Base-by-base conservation (phyloP, 2,113 vertebrate genomes). In the Dascyllus trimaculatus region DNA sequence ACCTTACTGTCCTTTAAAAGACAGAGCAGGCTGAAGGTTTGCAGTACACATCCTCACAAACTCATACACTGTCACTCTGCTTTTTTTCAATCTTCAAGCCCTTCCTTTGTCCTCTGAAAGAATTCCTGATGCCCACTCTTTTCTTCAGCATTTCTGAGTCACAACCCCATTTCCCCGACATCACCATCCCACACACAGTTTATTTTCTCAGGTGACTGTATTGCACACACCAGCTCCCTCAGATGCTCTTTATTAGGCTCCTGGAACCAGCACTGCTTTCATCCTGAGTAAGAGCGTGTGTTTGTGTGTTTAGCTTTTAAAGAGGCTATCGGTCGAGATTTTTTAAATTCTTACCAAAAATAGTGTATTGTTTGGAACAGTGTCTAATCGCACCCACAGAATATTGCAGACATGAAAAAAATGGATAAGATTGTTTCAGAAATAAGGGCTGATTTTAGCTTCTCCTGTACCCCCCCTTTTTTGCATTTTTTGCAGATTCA, bases 161-260 rank as follows among this genome's bases (percentile, higher is more conserved):
- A 82, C 89, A 93, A 35, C 59, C 21, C 52, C 15, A 22, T 72
- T 83, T 51, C 71, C 15, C 35, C 19, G 15, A 66, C 72, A 60
- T 29, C 57, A 75, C 26, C 25, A 64, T 92, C 93, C 88, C 77
- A 84, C 77, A 81, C 4, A 43, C 54, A 66, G 95, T 97, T 97
- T 98, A 97, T 97, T 98, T 97, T 95, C 95, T 96, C 97, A 99
- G 96, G 96, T 98, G 96, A 94, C 93, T 94, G 95, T 95, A 95
- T 97, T 93, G 85, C 95, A 89, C 95, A 93, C 93, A 94, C 90
- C 95, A 90, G 93, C 94, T 95, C 93, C 94, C 93, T 96, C 96
- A 96, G 95, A 97, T 97, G 95, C 96, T 96, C 96, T 96, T 96
- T 95, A 96, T 97, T 96, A 96, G 92, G 94, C 96, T 97, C 95